These are phyloP conservation scores for Bombylius discolor DNA, from an alignment of 2,888 invertebrate genomes.

Conservation along the genomic window DNA sequence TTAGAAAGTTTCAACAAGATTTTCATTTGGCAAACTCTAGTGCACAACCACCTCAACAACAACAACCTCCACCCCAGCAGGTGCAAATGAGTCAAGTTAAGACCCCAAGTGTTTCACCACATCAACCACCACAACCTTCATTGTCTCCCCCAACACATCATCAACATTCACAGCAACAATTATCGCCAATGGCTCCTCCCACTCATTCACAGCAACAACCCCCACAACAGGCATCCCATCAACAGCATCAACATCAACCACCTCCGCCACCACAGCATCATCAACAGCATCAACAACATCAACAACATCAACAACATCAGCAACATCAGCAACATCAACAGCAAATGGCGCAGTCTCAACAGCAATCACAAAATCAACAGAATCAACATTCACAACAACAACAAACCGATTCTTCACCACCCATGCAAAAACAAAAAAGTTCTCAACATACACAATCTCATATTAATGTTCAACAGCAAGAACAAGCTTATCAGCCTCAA, in stretches of 20 bases:
- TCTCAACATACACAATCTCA: slow-evolving; percentile 1
- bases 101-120: slow-evolving; percentile 26
- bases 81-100: slow-evolving; percentile 20
- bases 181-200: slow-evolving; percentile 13
- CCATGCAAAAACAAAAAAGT: slow-evolving; percentile 1
- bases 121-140: slow-evolving; percentile 26
- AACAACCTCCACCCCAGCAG: slow-evolving; percentile 20
- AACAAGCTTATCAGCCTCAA: slow-evolving; percentile 6
- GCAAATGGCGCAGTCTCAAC: slow-evolving; percentile 10
- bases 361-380: slow-evolving; percentile 17
- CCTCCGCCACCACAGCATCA: slow-evolving; percentile 22
- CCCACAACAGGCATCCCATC: slow-evolving; percentile 15
- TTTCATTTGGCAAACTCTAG: slow-evolving; percentile 49
- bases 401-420: slow-evolving; percentile 1
- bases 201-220: slow-evolving; percentile 19
- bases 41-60: slow-evolving; percentile 16
- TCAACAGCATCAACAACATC: slow-evolving; percentile 20
- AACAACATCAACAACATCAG: slow-evolving; percentile 16
- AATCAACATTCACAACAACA: slow-evolving; percentile 10
- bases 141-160: slow-evolving; percentile 25
- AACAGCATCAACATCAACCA: slow-evolving; percentile 12
- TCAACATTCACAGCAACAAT: slow-evolving; percentile 20
- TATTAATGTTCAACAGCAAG: slow-evolving; percentile 4
- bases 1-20: slow-evolving; percentile 67
- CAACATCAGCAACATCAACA: slow-evolving; percentile 15